phyloP scores from a whole-genome alignment of 1,140 invertebrate species.

The Charaxes varanes region DNA sequence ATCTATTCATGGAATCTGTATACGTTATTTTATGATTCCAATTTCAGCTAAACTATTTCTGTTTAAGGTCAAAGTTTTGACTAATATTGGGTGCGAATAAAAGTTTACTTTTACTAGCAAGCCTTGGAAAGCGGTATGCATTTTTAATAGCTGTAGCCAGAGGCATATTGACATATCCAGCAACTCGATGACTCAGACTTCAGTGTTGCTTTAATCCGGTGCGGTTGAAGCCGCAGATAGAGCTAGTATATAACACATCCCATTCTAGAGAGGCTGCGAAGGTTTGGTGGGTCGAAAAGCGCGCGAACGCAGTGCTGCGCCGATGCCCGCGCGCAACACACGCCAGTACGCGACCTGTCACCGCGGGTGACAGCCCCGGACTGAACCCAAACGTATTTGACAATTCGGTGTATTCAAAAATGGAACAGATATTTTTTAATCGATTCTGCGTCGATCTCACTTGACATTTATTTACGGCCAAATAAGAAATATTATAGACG shows the following conservation, averaged over 20 bases:
- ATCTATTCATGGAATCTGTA: no score
- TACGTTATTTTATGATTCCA: no score
- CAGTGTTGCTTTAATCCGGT: slow-evolving; percentile 1
- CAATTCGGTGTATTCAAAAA: slow-evolving; percentile 36
- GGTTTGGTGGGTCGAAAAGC: slow-evolving; percentile 64
- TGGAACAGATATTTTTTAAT: slow-evolving; percentile 39
- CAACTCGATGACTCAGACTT: neutral
- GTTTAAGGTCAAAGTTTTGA: no score
- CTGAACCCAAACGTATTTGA: slow-evolving; percentile 36
- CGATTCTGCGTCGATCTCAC: slow-evolving; percentile 41
- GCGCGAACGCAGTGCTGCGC: slow-evolving; percentile 68
- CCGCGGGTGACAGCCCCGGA: slow-evolving; percentile 31
- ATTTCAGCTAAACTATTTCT: no score
- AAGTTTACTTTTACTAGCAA: no score
- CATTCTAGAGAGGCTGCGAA: slow-evolving; percentile 54
- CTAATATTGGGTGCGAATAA: no score
- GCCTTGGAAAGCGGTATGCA: no score
- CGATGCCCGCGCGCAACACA: slow-evolving; percentile 61
- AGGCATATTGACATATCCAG: neutral
- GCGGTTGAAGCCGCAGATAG: neutral
- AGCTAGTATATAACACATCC: slow-evolving; percentile 32
- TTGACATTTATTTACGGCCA: slow-evolving; percentile 23
- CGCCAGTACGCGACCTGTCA: slow-evolving; percentile 57
- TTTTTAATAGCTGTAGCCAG: no score
- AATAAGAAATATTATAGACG: neutral